Percentiles rank a stretch among this genome's conserved stretches.
These are phyloP conservation scores for Myripristis murdjan DNA, from an alignment of 2,797 vertebrate genomes.

Conservation along the genomic window DNA sequence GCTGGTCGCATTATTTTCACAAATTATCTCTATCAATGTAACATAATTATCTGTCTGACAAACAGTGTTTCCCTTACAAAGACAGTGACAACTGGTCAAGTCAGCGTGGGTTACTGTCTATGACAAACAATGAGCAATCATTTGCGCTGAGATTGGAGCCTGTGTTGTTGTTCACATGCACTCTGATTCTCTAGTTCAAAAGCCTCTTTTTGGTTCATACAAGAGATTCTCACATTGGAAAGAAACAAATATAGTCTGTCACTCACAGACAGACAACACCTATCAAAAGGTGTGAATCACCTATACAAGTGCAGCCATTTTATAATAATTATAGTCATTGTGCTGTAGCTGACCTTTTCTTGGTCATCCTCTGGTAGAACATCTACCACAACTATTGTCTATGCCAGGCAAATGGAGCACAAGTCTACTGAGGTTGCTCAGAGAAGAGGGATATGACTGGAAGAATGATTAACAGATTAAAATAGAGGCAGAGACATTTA, in stretches of 20 bases:
- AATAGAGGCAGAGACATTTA: constrained; percentile 1
- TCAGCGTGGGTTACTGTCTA: background rate
- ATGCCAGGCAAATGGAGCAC: background rate
- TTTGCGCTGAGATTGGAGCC: too few species aligned
- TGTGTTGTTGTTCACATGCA: too few species aligned
- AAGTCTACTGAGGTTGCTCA: background rate
- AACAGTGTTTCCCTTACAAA: too few species aligned
- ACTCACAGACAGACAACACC: background rate
- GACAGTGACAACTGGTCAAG: background rate
- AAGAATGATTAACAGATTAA: constrained; percentile 4
- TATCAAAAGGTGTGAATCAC: background rate
- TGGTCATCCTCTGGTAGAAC: background rate
- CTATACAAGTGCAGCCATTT: background rate
- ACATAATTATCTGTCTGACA: constrained; percentile 2
- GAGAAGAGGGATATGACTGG: background rate
- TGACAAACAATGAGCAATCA: too few species aligned
- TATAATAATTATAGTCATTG: constrained; percentile 4
- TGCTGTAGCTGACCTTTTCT: too few species aligned
- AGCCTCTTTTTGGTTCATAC: too few species aligned
- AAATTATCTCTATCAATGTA: constrained; percentile 1
- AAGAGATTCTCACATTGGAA: too few species aligned
- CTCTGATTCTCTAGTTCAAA: too few species aligned
- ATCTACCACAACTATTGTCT: background rate
- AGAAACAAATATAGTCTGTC: background rate
- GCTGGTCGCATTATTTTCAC: constrained; percentile 22